Conservation (phyloP, 2,113 vertebrate species). For the Anarrhichthys ocellatus region DNA sequence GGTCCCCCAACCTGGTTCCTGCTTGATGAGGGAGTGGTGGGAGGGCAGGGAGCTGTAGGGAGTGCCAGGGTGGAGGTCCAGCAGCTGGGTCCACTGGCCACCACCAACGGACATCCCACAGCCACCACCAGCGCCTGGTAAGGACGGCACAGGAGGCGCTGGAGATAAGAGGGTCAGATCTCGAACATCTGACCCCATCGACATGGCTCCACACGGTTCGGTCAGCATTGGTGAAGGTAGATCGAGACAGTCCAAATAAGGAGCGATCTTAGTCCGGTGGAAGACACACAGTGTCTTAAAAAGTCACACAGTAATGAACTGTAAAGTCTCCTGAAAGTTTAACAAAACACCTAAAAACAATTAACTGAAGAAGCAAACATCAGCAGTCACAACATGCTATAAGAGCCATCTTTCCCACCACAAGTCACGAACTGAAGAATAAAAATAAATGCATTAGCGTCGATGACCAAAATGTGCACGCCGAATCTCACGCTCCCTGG, state of each 20-base stretch:
- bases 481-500: constrained; percentile 29
- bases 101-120: constrained; percentile 89
- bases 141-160: constrained; percentile 87
- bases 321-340: constrained; percentile 7
- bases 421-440: constrained; percentile 10
- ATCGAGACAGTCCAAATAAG: constrained; percentile 39
- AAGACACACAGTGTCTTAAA: not conserved
- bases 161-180: constrained; percentile 88
- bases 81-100: constrained; percentile 93
- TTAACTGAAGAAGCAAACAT: constrained; percentile 22
- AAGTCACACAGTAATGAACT: constrained; percentile 21
- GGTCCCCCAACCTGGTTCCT: constrained; percentile 93
- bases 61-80: constrained; percentile 93
- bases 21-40: constrained; percentile 96
- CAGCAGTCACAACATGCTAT: constrained; percentile 17
- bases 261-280: constrained; percentile 51
- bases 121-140: constrained; percentile 85
- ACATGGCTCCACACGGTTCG: constrained; percentile 85
- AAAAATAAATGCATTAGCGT: not conserved
- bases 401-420: constrained; percentile 52
- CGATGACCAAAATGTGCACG: constrained; percentile 41
- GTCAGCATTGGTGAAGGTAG: constrained; percentile 74
- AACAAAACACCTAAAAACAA: constrained; percentile 15
- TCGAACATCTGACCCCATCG: constrained; percentile 94
- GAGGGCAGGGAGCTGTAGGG: constrained; percentile 89